Evolutionary conservation across 2,113 vertebrate species (phyloP).

Genomic region (Heterotis niloticus): DNA sequence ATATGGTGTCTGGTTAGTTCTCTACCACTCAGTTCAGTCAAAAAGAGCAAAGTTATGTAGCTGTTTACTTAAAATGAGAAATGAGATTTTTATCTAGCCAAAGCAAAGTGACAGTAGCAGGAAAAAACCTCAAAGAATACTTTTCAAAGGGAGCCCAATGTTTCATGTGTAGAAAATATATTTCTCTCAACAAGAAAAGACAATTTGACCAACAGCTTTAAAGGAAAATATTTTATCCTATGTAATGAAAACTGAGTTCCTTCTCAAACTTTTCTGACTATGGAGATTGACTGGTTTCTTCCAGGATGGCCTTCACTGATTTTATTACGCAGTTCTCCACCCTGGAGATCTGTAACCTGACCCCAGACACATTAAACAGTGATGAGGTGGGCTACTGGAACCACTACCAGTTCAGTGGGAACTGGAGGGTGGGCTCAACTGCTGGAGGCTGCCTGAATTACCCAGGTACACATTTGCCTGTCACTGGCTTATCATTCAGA

Average conservation of each 20-base stretch:
- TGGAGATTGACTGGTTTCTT: constrained; percentile 15
- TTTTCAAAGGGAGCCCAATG: neutral
- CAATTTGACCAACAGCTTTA: neutral
- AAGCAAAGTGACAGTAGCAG: too few relatives aligned
- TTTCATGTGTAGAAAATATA: neutral
- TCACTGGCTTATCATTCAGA: too few relatives aligned
- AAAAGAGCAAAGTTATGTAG: too few relatives aligned
- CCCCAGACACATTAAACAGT: constrained; percentile 66
- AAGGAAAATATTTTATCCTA: neutral
- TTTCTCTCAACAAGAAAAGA: neutral
- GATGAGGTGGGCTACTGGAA: constrained; percentile 65
- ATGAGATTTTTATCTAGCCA: too few relatives aligned
- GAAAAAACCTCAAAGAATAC: neutral
- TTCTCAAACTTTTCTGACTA: too few relatives aligned
- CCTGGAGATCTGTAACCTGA: constrained; percentile 82
- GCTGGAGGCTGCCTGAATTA: constrained; percentile 72
- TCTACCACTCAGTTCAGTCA: too few relatives aligned
- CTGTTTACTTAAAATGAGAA: too few relatives aligned
- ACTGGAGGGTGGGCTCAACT: constrained; percentile 71
- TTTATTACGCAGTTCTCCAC: constrained; percentile 72
- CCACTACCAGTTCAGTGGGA: constrained; percentile 65
- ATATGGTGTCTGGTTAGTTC: too few relatives aligned
- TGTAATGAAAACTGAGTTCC: too few relatives aligned
- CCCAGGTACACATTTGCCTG: constrained; percentile 47
- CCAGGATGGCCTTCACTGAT: constrained; percentile 81